Evolutionary conservation across 2,113 vertebrate genomes (phyloP).

Genomic region (Oryzias melastigma): DNA sequence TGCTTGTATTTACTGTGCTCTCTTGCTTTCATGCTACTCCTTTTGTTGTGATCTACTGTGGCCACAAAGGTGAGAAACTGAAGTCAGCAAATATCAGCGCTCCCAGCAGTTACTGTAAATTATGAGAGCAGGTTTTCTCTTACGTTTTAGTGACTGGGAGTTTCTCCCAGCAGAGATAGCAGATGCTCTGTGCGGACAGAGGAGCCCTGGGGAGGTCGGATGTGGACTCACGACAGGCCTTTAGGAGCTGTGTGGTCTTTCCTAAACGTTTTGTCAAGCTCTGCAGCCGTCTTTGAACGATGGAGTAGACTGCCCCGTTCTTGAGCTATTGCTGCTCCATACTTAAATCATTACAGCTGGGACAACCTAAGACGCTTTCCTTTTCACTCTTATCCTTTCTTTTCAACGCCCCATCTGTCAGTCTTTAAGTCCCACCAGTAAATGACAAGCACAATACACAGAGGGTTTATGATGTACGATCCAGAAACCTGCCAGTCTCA

Average conservation of each 20-base stretch:
- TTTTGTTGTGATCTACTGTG: constrained; percentile 18
- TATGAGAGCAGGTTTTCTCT: constrained; percentile 3
- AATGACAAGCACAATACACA: constrained; percentile 26
- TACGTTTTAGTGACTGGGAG: constrained; percentile 2
- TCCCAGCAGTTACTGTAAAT: constrained; percentile 17
- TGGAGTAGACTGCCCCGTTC: constrained; percentile 27
- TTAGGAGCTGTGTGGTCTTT: constrained; percentile 36
- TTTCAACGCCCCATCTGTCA: constrained; percentile 13
- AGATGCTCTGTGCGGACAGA: neutral
- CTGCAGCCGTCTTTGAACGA: constrained; percentile 37
- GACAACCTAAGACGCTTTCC: constrained; percentile 36
- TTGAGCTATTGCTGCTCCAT: constrained; percentile 63
- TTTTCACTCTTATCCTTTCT: constrained; percentile 17
- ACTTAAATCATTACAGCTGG: constrained; percentile 64
- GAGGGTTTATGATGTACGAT: constrained; percentile 33
- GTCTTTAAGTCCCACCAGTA: constrained; percentile 21
- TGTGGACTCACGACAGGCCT: constrained; percentile 17
- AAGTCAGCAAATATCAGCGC: constrained; percentile 8
- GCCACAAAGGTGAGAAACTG: constrained; percentile 8
- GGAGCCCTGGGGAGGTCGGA: neutral
- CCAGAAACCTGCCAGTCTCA: constrained; percentile 17
- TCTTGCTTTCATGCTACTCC: neutral
- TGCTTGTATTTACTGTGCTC: constrained; percentile 3
- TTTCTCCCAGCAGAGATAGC: neutral
- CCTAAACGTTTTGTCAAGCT: constrained; percentile 51